Evolutionary conservation across 1,140 invertebrate species (phyloP).

Genomic region (Chironomus tepperi): DNA sequence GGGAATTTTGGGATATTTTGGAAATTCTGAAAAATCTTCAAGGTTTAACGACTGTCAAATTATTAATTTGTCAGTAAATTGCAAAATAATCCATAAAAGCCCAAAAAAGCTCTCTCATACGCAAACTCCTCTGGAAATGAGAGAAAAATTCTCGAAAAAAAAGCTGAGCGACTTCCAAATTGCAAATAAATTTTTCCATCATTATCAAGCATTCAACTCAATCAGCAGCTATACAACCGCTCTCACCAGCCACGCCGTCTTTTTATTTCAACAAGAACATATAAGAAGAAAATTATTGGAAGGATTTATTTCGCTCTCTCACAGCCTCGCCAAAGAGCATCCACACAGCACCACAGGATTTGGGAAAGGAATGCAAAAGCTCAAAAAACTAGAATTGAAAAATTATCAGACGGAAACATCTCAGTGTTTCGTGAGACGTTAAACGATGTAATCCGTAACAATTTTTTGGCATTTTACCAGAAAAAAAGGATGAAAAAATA

Average conservation of each 20-base stretch:
- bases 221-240: background rate
- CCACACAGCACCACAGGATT: background rate
- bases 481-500: background rate
- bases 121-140: conserved; percentile 4
- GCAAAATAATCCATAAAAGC: background rate
- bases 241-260: background rate
- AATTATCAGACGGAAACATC: conserved; percentile 12
- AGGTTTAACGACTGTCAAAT: no score
- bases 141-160: background rate
- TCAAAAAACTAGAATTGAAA: background rate
- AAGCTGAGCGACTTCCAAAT: background rate
- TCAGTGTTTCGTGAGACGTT: conserved; percentile 20
- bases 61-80: no score
- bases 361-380: background rate
- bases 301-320: background rate
- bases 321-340: background rate
- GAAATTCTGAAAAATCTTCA: no score
- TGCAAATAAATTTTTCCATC: background rate
- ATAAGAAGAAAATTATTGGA: background rate
- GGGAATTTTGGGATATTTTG: no score
- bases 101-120: background rate
- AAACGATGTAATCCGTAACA: conserved; percentile 15
- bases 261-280: background rate
- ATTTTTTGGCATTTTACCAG: conserved; percentile 13
- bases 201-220: background rate